Conservation (phyloP, 2,797 vertebrate species). For the Philypnodon macrostomus region DNA sequence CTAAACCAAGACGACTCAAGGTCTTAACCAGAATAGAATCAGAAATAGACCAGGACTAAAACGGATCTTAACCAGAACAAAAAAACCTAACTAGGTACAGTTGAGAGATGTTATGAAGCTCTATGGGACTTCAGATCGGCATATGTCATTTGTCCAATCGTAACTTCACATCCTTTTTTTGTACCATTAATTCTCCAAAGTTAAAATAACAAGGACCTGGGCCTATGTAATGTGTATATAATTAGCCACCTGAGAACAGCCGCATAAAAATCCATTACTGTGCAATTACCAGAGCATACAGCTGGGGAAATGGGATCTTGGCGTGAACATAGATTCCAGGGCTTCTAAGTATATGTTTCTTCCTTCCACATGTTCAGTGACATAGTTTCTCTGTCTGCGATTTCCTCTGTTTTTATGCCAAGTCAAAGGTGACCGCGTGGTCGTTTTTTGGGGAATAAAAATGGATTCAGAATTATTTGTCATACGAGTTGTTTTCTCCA, state of each 20-base stretch:
- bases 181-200: conserved; percentile 78
- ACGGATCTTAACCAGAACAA: no score
- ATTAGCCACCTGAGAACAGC: conserved; percentile 82
- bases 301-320: conserved; percentile 73
- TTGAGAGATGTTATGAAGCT: conserved; percentile 2
- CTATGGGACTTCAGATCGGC: conserved; percentile 11
- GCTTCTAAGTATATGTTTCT: conserved; percentile 76
- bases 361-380: conserved; percentile 46
- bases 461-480: conserved; percentile 20
- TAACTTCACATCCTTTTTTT: conserved; percentile 60
- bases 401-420: conserved; percentile 43
- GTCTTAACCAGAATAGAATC: no score
- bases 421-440: conserved; percentile 40
- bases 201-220: conserved; percentile 78
- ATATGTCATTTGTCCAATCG: conserved; percentile 44
- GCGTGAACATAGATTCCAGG: conserved; percentile 71
- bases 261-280: conserved; percentile 81
- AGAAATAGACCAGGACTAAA: no score
- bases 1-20: no score
- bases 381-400: conserved; percentile 31
- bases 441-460: conserved; percentile 22
- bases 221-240: conserved; percentile 81
- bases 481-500: conserved; percentile 37
- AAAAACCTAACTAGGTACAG: no score
- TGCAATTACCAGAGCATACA: conserved; percentile 79